Evolutionary conservation across 2,113 vertebrate species (phyloP), one percentile per base, ranked within the genome.

Genomic region (Smithornis capensis): DNA sequence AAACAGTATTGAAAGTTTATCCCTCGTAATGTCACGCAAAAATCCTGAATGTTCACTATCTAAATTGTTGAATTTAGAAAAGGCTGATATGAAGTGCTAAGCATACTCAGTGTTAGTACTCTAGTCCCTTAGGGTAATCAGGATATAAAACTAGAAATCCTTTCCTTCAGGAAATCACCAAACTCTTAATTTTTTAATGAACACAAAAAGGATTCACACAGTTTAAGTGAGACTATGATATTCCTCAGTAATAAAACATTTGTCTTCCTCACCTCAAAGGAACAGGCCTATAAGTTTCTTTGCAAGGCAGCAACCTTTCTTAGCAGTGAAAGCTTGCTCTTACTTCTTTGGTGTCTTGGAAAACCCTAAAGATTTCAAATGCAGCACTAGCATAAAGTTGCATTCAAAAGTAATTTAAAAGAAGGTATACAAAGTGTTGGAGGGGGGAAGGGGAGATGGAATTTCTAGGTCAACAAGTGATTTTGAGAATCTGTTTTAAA

Each of bases 401-500:
- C 10, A 35, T 18, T 7, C 4, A 15, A 57, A 6, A 17, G n/a
- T n/a, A 71, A 29, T 18, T 24, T 27, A 55, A 38, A 10, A 31
- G 60, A 35, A 67, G 5, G 2, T 50, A 50, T 15, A 12, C 1
- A 19, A 57, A 74, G 17, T 52, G 21, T 35, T 14, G 18, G 10
- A 29, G 16, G 17, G 18, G 53, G 24, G 28, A 16, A 29, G 10
- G 11, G 13, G 40, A 40, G 40, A 11, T 4, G 2, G 31, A 18
- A 7, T 19, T 17, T 4, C 8, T n/a, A 68, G 28, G 14, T 18
- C 22, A 69, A 1, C 33, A 12, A 27, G 10, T 0, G 2, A 60
- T 45, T 88, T 74, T 74, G 59, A 90, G 33, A 73, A 55, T 44
- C 7, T 83, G 28, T 10, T 73, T 57, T 68, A 68, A 81, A 73